Evolutionary conservation across 2,113 vertebrate species (phyloP).

Genomic region (Sinocyclocheilus maitianheensis): DNA sequence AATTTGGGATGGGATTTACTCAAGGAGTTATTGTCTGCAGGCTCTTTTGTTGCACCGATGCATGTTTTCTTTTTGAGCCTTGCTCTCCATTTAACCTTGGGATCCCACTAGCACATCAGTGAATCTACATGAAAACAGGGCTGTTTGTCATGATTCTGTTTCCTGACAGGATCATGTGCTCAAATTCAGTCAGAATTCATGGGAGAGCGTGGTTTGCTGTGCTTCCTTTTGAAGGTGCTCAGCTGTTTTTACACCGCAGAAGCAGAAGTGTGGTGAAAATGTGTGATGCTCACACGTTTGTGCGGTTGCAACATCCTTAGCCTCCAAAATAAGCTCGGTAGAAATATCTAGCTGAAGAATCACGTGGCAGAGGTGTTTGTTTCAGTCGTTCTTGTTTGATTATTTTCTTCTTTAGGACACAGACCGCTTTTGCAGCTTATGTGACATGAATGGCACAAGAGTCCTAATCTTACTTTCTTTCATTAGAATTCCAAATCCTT

Average conservation of each 20-base stretch:
- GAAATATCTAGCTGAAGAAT: no score
- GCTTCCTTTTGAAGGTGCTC: neutral
- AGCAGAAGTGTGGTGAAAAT: constrained; percentile 15
- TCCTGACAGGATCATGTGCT: neutral
- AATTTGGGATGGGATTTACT: neutral
- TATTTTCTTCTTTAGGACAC: constrained; percentile 3
- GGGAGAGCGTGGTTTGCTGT: neutral
- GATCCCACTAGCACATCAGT: neutral
- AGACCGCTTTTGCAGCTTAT: neutral
- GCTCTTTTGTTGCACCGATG: neutral
- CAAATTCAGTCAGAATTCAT: constrained; percentile 6
- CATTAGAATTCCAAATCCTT: neutral
- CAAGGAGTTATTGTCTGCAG: neutral
- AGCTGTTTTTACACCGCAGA: neutral
- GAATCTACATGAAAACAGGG: neutral
- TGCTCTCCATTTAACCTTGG: constrained; percentile 10
- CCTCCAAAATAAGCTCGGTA: neutral
- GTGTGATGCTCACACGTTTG: neutral
- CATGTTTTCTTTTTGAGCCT: neutral
- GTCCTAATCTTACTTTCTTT: neutral
- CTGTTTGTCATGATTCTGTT: neutral
- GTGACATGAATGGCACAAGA: neutral
- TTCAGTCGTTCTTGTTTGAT: neutral
- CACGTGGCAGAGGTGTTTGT: neutral
- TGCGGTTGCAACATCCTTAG: constrained; percentile 22